Evolutionary conservation across 23 tunicate species (phyloP), one percentile per base, ranked within the genome.

Genomic region (Diplosoma virens): DNA sequence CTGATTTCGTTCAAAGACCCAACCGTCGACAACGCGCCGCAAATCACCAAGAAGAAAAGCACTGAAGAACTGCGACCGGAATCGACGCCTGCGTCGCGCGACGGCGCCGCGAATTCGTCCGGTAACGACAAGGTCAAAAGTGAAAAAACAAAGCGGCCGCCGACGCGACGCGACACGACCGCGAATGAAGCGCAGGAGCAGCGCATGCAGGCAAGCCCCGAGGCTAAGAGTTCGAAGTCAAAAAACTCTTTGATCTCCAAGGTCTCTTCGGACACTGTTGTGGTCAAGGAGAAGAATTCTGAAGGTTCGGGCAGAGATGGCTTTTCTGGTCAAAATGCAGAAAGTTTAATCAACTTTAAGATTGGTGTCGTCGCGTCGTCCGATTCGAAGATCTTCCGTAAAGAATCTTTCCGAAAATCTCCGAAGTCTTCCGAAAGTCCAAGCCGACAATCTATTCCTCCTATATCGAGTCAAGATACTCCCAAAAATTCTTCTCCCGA

Each of bases 401-500:
- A 50, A 50, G 78, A 72, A 29, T 61, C 48, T 48, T 25, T 30
- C 26, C 48, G 68, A 52, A 80, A 67, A 27, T 80, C 84, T 30
- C 84, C 84, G 50, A 80, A 80, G 59, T 25, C 32, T 6, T 31
- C 50, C 30, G 83, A 78, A 18, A 63, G 22, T 47, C 41, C 61
- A 27, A 47, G 61, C 6, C 60, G 61, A 6, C 61, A 72, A 11
- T 23, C 21, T 27, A 81, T 81, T 36, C 86, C 86, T 18, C 86
- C 86, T 0, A 69, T 81, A 25, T 48, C 56, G 14, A 69, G 37
- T 21, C 84, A 80, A 36, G 46, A 66, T 31, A 20, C 72, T 46
- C 72, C 86, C 16, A 81, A 81, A 59, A 70, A 32, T 26, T 28
- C 79, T 2, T 72, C 86, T 25, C 86, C 86, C 23, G 86, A 81